Evolutionary conservation across 2,113 vertebrate species (phyloP), one percentile per base, ranked within the genome.

Genomic region (Chauna torquata): DNA sequence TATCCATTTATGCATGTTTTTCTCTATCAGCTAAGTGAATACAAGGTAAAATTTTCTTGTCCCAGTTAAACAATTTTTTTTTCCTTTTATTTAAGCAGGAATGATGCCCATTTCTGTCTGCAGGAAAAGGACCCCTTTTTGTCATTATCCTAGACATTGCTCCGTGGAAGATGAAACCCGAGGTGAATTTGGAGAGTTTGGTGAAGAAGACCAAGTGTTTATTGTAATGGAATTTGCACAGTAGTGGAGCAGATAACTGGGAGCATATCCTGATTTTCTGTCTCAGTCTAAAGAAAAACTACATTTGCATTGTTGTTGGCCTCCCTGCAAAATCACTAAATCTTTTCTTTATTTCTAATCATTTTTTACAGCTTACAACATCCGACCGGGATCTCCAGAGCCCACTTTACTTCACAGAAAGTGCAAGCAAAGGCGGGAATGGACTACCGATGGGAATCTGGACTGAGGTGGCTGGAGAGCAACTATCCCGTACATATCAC

Each of bases 31-130:
- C 23, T 42, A 15, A 84, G 66, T 16, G 24, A 87, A 19, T 49
- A 40, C 1, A 3, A 45, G 40, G 44, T 44, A 55, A 75, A 38
- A 65, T 92, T 34, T 76, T 42, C 66, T 55, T 13, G 3, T 22
- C 12, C n/a, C 6, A 14, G 2, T 25, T 18, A 66, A 45, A 30
- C 1, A 8, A 7, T 4, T 45, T 88, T 42, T 10, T 34, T 0
- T 6, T 49, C 3, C 8, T 81, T 78, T 74, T 64, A 9, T 15
- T 74, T 69, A 55, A 68, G n/a, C 45, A 83, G 30, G 32, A 74
- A 25, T 17, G 6, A 34, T 8, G 18, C 15, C 58, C 17, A 9
- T 62, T 58, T 61, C 58, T 49, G 11, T 5, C 17, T 40, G 30
- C 16, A 66, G 54, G 38, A 77, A 40, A 86, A 77, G 15, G 0